These are phyloP conservation scores for Drosophila sp. DNA, from an alignment of 1,140 invertebrate species.

Conservation along the genomic window DNA sequence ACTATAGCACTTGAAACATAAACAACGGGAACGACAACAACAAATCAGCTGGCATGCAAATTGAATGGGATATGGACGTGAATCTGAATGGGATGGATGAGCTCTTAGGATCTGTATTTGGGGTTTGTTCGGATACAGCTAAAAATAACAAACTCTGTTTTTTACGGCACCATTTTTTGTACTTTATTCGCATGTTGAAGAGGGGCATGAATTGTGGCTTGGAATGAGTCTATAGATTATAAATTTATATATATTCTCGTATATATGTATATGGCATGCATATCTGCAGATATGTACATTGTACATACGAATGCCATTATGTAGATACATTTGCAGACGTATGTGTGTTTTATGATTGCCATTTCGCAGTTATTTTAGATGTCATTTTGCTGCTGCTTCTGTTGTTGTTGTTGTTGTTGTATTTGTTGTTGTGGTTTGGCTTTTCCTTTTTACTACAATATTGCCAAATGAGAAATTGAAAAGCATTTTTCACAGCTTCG, in stretches of 20 bases:
- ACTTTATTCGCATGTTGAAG: constrained; percentile 19
- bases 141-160: constrained; percentile 39
- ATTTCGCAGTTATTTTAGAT: constrained; percentile 51
- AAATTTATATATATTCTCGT: constrained; percentile 7
- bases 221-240: constrained; percentile 14
- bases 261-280: not conserved
- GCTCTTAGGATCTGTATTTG: constrained; percentile 32
- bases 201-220: not conserved
- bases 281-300: constrained; percentile 10
- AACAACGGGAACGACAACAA: constrained; percentile 20
- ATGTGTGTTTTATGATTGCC: constrained; percentile 41
- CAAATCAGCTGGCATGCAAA: constrained; percentile 67
- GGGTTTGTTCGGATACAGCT: constrained; percentile 19
- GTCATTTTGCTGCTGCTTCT: constrained; percentile 16
- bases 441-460: constrained; percentile 38
- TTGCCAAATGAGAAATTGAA: constrained; percentile 64
- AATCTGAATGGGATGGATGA: not conserved
- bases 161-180: constrained; percentile 3
- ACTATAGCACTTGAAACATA: constrained; percentile 12
- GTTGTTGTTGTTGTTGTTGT: constrained; percentile 9
- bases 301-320: constrained; percentile 7
- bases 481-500: constrained; percentile 63
- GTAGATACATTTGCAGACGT: constrained; percentile 4
- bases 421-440: constrained; percentile 28
- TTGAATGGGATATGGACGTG: constrained; percentile 45